Conservation (phyloP, 2,888 invertebrate genomes). For the Alloscopus bannaensis region DNA sequence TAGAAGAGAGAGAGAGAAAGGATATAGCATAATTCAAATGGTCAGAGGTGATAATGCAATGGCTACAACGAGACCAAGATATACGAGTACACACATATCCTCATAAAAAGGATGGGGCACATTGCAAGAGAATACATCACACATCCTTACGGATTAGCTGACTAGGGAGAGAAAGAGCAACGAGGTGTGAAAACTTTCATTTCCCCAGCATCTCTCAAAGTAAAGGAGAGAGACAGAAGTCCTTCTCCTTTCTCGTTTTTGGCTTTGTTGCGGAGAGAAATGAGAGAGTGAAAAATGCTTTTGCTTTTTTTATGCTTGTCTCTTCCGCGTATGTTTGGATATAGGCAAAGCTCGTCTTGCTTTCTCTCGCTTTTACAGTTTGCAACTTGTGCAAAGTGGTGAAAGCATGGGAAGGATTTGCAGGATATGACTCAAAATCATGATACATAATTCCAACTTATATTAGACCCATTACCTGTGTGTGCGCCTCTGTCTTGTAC, state of each 20-base stretch:
- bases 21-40: constrained; percentile 38
- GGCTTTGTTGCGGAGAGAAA: neutral
- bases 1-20: constrained; percentile 10
- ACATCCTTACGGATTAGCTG: neutral
- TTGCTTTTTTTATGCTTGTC: neutral
- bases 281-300: too few relatives aligned
- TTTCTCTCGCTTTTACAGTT: too few relatives aligned
- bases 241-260: constrained; percentile 1
- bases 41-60: constrained; percentile 34
- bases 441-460: constrained; percentile 24
- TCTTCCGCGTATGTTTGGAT: too few relatives aligned
- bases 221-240: too few relatives aligned
- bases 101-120: constrained; percentile 7
- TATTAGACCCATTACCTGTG: constrained; percentile 16
- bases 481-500: neutral
- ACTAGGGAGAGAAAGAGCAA: constrained; percentile 13
- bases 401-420: constrained; percentile 12
- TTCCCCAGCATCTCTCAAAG: constrained; percentile 16
- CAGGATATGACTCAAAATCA: constrained; percentile 22
- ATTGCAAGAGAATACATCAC: constrained; percentile 10
- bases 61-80: constrained; percentile 23
- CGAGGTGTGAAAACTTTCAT: constrained; percentile 36
- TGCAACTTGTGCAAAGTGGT: too few relatives aligned
- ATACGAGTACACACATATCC: constrained; percentile 10
- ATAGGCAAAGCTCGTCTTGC: too few relatives aligned